Evolutionary conservation across 2,113 vertebrate species (phyloP), one percentile per base, ranked within the genome.

Genomic region (Odocoileus virginianus): DNA sequence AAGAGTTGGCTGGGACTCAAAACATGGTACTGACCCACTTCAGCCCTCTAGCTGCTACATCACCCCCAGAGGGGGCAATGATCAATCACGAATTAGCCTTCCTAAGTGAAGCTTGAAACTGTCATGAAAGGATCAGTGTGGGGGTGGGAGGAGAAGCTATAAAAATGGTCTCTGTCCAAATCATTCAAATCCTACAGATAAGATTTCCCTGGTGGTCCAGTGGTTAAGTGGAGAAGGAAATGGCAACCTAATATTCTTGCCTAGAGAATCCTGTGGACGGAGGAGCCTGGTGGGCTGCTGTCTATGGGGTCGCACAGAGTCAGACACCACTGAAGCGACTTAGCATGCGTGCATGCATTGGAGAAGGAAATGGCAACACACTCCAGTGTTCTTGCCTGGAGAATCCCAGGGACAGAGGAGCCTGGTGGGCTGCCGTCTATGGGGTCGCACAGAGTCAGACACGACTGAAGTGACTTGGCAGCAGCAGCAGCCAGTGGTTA

Each of bases 1-100:
- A 99, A 99, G 97, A 98, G 91, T 94, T 99, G 98, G 98, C 98
- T 96, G 92, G 90, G 97, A 94, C 98, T 98, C 98, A 98, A 98
- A 97, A 94, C 64, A 33, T 94, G 93, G 97, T 92, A 94, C 94
- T 98, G 97, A 98, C 98, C 98, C 97, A 40, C 87, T 83, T 90
- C 95, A 98, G 91, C 82, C 98, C 97, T 98, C 78, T 98, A 99
- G 97, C 97, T 91, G 78, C 98, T 94, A 45, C 97, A 60, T 85
- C 96, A 54, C 64, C 71, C 8, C 45, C 45, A 1, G 87, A 57
- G 92, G 92, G 74, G 83, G 95, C 90, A 97, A 36, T 0, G 85
- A 97, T 98, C 97, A 82, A 97, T 98, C 98, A 98, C 83, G 97
- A 96, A 98, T 98, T 94, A 98, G 98, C 97, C 94, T 91, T 92